Conservation (phyloP, 1,140 invertebrate genomes). For the Solenopsis fugax region DNA sequence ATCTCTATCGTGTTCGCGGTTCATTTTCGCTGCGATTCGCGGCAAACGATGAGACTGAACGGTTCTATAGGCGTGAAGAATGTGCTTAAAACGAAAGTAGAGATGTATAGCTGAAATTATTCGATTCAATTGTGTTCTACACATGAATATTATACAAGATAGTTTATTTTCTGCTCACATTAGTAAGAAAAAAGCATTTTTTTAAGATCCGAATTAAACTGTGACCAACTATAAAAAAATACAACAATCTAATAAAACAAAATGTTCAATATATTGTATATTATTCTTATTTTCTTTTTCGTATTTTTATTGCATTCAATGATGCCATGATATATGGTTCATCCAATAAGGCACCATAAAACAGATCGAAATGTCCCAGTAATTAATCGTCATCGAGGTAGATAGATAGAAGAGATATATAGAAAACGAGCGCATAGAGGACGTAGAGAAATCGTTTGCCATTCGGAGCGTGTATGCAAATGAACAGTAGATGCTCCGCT, state of each 20-base stretch:
- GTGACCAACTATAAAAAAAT: not conserved
- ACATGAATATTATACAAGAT: not conserved
- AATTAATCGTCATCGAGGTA: constrained; percentile 67
- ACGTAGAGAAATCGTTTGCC: constrained; percentile 67
- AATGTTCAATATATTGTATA: not conserved
- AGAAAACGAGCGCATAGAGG: constrained; percentile 26
- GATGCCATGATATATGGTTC: not conserved
- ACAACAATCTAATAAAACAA: not conserved
- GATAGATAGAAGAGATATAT: constrained; percentile 51
- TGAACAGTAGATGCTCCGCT: constrained; percentile 68
- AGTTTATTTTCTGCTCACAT: not conserved
- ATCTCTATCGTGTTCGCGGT: constrained; percentile 36
- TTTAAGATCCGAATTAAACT: not conserved
- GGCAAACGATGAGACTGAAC: constrained; percentile 26
- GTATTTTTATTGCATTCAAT: not conserved
- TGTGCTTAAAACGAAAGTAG: not conserved
- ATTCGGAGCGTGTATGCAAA: constrained; percentile 75
- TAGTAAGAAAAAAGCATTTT: not conserved
- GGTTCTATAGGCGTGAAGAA: not conserved
- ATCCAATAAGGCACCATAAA: not conserved
- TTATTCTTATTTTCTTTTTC: too few species aligned
- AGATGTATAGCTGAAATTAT: not conserved
- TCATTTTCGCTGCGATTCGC: constrained; percentile 54
- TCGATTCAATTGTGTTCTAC: not conserved
- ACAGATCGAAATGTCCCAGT: constrained; percentile 36